Evolutionary conservation across 2,888 invertebrate species (phyloP).

Genomic region (Chloroclysta siterata): DNA sequence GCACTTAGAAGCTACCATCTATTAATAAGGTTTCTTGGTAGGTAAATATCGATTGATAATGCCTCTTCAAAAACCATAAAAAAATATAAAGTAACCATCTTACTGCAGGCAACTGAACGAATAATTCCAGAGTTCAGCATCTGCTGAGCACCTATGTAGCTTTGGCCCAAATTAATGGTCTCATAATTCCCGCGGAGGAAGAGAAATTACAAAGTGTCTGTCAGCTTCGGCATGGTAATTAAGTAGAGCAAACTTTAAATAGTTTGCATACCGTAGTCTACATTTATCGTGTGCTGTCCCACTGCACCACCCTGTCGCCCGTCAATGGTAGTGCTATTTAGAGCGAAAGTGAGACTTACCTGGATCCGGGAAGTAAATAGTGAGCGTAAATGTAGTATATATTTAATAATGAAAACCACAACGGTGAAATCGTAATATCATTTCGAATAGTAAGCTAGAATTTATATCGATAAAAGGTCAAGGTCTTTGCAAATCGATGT

Average conservation of each 20-base stretch:
- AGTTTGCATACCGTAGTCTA: conserved; percentile 13
- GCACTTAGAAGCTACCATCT: not conserved
- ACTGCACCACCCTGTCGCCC: conserved; percentile 52
- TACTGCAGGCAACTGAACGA: too few species aligned
- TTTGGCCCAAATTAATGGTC: not conserved
- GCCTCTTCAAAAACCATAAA: too few species aligned
- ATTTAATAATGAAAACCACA: not conserved
- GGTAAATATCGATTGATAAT: too few species aligned
- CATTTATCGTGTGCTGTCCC: conserved; percentile 24
- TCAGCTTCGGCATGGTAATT: not conserved
- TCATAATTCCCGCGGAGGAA: too few species aligned
- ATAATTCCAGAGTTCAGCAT: too few species aligned
- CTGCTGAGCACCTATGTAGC: not conserved
- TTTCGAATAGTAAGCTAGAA: not conserved
- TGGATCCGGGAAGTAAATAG: conserved; percentile 47
- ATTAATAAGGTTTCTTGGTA: not conserved
- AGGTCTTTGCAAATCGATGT: not conserved
- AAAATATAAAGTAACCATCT: too few species aligned
- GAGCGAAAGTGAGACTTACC: conserved; percentile 55
- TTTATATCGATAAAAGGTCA: not conserved
- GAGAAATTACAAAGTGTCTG: not conserved
- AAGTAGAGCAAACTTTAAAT: not conserved
- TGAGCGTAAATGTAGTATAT: conserved; percentile 30
- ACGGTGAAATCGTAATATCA: not conserved
- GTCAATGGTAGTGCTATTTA: conserved; percentile 76